These are phyloP conservation scores for Papilio demoleus DNA, from an alignment of 2,888 invertebrate species.

Conservation along the genomic window DNA sequence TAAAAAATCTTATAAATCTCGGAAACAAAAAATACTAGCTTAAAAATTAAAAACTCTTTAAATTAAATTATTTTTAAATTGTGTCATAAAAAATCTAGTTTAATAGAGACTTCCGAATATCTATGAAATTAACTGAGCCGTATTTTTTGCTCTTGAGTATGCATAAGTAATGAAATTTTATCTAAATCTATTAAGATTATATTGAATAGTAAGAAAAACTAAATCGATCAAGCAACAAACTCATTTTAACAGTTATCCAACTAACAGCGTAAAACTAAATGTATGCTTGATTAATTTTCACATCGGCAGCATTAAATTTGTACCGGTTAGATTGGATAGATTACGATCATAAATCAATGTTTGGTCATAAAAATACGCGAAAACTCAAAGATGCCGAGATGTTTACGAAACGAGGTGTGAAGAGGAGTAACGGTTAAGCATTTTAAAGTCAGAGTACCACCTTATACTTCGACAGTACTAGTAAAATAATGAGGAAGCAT, in stretches of 20 bases:
- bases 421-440: constrained; percentile 36
- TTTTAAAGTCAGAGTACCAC: too few species aligned
- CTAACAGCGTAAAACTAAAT: constrained; percentile 32
- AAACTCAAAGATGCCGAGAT: constrained; percentile 38
- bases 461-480: background rate
- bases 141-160: too few species aligned
- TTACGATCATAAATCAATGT: constrained; percentile 39
- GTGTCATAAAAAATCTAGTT: too few species aligned
- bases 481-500: too few species aligned
- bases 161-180: constrained; percentile 29
- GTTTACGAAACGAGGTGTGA: constrained; percentile 42
- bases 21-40: too few species aligned
- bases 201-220: constrained; percentile 18
- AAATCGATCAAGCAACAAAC: constrained; percentile 10
- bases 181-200: constrained; percentile 18
- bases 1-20: too few species aligned
- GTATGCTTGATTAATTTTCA: constrained; percentile 38
- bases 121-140: too few species aligned
- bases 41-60: too few species aligned
- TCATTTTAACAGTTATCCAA: constrained; percentile 25
- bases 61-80: too few species aligned
- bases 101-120: too few species aligned
- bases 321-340: constrained; percentile 38
- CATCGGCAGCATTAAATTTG: constrained; percentile 36
- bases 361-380: constrained; percentile 43